phyloP scores from a whole-genome alignment of 1,140 invertebrate species.

The Drosophila kurseongensis region DNA sequence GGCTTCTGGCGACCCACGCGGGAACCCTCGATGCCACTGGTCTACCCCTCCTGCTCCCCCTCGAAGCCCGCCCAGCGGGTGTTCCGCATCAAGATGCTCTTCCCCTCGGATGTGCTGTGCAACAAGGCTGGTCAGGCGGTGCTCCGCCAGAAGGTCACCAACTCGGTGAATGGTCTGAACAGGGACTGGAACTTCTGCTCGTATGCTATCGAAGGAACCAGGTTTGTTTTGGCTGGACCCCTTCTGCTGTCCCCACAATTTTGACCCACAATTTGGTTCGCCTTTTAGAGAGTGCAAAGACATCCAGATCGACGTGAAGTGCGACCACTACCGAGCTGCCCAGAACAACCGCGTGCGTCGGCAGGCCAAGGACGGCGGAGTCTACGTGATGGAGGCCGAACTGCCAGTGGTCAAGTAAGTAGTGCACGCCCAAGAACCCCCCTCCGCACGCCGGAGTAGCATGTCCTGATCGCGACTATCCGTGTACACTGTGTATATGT shows the following conservation, averaged over 20 bases:
- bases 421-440: not conserved
- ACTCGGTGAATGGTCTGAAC: conserved; percentile 94
- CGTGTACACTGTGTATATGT: conserved; percentile 56
- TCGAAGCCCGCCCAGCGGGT: conserved; percentile 94
- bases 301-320: conserved; percentile 94
- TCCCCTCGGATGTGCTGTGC: conserved; percentile 96
- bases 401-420: conserved; percentile 93
- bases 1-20: conserved; percentile 97
- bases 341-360: conserved; percentile 88
- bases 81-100: conserved; percentile 96
- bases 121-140: conserved; percentile 97
- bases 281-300: conserved; percentile 91
- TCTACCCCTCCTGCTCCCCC: conserved; percentile 95
- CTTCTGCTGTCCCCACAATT: accelerated
- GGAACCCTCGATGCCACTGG: conserved; percentile 90
- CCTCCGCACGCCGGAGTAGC: conserved; percentile 13
- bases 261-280: conserved; percentile 53
- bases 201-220: conserved; percentile 89
- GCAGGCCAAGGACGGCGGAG: conserved; percentile 89
- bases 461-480: conserved; percentile 31
- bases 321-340: conserved; percentile 88
- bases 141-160: conserved; percentile 93
- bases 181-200: conserved; percentile 97
- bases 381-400: conserved; percentile 91
- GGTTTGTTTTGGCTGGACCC: conserved; percentile 12